Conservation (phyloP, 2,888 invertebrate genomes). For the Rhaphigaster nebulosa region DNA sequence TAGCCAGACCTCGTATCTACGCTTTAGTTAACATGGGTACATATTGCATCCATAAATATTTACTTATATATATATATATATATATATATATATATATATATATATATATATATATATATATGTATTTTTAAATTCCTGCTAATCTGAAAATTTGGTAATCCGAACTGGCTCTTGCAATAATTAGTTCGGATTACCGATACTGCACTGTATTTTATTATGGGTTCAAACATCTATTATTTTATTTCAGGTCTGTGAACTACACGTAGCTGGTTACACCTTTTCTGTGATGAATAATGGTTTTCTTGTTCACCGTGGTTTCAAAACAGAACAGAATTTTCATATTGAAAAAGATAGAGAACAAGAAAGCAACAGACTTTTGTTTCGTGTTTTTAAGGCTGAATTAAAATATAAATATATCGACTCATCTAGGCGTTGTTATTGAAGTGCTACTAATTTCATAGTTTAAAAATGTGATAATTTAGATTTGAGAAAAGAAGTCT, state of each 20-base stretch:
- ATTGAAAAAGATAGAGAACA: constrained; percentile 70
- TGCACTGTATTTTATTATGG: not conserved
- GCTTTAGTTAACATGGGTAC: too few species aligned
- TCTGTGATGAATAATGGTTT: constrained; percentile 73
- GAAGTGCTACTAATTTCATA: constrained; percentile 42
- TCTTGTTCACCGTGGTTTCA: constrained; percentile 72
- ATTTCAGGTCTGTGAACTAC: constrained; percentile 72
- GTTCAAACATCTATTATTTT: constrained; percentile 45
- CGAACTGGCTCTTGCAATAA: not conserved
- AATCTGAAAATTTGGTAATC: not conserved
- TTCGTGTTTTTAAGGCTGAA: constrained; percentile 72
- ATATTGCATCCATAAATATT: too few species aligned
- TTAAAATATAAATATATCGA: constrained; percentile 72
- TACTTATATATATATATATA: too few species aligned
- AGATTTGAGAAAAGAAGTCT: not conserved
- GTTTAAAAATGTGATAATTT: not conserved
- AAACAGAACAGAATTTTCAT: constrained; percentile 70
- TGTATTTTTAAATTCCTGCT: too few species aligned
- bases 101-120: too few species aligned
- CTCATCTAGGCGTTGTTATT: constrained; percentile 70
- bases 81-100: too few species aligned
- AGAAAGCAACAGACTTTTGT: constrained; percentile 70
- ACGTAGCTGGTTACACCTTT: constrained; percentile 72
- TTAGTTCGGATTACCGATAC: not conserved
- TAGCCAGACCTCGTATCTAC: too few species aligned